Conservation (phyloP, 1,140 invertebrate species). For the Plodia interpunctella region DNA sequence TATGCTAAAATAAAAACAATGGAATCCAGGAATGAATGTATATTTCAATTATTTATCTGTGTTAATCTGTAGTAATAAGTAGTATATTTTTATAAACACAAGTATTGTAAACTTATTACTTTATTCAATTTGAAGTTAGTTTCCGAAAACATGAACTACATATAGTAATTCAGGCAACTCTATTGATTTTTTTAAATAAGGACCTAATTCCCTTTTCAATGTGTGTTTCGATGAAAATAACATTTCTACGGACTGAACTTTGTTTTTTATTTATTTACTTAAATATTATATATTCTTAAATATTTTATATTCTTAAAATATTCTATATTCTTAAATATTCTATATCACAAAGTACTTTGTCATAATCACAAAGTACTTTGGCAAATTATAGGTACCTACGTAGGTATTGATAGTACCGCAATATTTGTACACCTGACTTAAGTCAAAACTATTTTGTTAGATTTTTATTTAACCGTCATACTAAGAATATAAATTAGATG, state of each 20-base stretch:
- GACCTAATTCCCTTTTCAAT: constrained; percentile 36
- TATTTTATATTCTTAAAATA: no score
- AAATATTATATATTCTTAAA: no score
- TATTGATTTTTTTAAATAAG: constrained; percentile 17
- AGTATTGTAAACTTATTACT: constrained; percentile 30
- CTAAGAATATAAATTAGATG: no score
- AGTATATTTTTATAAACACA: constrained; percentile 66
- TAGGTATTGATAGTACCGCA: no score
- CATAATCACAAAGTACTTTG: no score
- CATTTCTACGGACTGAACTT: constrained; percentile 62
- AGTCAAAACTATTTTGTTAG: no score
- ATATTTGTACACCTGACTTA: no score
- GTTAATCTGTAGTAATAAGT: constrained; percentile 55
- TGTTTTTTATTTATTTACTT: constrained; percentile 27
- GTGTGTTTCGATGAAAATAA: constrained; percentile 66
- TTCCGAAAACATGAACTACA: background rate
- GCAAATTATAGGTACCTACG: no score
- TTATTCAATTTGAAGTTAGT: constrained; percentile 3
- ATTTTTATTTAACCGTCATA: no score
- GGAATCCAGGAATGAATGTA: constrained; percentile 41
- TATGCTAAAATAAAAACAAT: constrained; percentile 29
- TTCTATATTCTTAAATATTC: no score
- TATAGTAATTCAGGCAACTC: constrained; percentile 19
- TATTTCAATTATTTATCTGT: constrained; percentile 54
- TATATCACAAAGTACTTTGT: no score